Percentiles rank a stretch among this genome's conserved stretches.
Evolutionary conservation across 1,140 invertebrate genomes (phyloP).

Genomic region (Globodera rostochiensis): DNA sequence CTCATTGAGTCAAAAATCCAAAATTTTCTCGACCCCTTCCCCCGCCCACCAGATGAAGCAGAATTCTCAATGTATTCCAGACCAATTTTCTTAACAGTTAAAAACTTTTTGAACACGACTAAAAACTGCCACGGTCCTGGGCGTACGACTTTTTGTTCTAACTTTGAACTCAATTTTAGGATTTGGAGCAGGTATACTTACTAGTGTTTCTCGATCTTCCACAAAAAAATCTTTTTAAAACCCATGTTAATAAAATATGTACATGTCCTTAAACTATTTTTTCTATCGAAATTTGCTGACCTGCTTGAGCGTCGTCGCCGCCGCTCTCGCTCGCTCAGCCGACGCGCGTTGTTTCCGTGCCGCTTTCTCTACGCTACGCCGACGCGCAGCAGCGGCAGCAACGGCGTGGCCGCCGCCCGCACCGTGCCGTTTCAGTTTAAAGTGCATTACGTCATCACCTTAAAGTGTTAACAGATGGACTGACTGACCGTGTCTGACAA

Average conservation of each 20-base stretch:
- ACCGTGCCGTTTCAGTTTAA: conserved; percentile 23
- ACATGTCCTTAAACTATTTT: neutral
- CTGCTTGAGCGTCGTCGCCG: neutral
- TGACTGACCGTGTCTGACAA: neutral
- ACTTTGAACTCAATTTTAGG: too few relatives aligned
- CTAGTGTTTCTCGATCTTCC: neutral
- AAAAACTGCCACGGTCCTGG: too few relatives aligned
- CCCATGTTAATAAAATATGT: neutral
- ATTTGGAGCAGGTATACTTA: too few relatives aligned
- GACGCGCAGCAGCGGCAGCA: neutral
- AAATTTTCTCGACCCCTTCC: too few relatives aligned
- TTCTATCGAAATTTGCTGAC: neutral
- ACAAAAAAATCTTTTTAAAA: neutral
- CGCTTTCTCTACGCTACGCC: conserved; percentile 13
- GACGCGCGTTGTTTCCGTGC: conserved; percentile 1
- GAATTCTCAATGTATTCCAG: too few relatives aligned
- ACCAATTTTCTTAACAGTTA: too few relatives aligned
- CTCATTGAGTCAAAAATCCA: too few relatives aligned
- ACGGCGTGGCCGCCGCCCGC: neutral
- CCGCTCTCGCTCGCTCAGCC: conserved; percentile 4
- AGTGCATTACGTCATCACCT: conserved; percentile 23
- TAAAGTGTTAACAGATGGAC: neutral
- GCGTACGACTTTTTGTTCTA: too few relatives aligned
- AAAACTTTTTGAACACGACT: too few relatives aligned
- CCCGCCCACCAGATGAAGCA: too few relatives aligned